Evolutionary conservation across 2,888 invertebrate species (phyloP), one percentile per base, ranked within the genome.

Genomic region (Oscheius sp.): DNA sequence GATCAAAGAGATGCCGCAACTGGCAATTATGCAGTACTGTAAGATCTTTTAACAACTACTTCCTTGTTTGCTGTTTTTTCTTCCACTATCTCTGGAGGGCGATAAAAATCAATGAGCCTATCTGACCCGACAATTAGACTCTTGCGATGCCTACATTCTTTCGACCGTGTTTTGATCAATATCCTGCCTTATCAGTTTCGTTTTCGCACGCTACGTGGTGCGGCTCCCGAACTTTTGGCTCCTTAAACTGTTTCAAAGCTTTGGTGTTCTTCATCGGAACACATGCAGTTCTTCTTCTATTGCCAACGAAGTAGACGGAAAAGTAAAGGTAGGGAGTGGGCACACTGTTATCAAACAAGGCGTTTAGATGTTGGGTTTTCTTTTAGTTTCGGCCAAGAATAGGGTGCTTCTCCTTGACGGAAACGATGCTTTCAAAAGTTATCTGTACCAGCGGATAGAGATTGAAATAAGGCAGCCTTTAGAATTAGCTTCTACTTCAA

Each of bases 351-450:
- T 3, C 7, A 42, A 42, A 13, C 13, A 37, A 29, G 5, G 9
- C 29, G 2, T 55, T 55, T 3, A 68, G 68, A 70, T 70, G 70
- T 70, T 70, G 35, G 70, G 70, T 58, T 70, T 58, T 70, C n/a
- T 70, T 21, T 58, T 70, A 55, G 32, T 70, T 13, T 70, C 70
- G 1, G 11, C 29, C n/a, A 70, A 70, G 35, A 70, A 70, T 59
- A 29, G 42, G 29, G 59, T 70, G 1, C 5, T 70, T 9, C 29
- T 70, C 2, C 35, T 70, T 10, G 70, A 70, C 10, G 70, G 70
- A 58, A 58, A 70, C 47, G 58, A 47, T 0, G 11, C 10, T 1
- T 70, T 70, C 42, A 58, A 59, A 11, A 47, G 37, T 1, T 58
- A 70, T 70, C n/a, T 70, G 3, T 37, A 21, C 29, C 58, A 59